Percentiles rank a stretch among this genome's conserved stretches.
phyloP scores from a whole-genome alignment of 2,113 vertebrate species.

The Eidolon helvum region DNA sequence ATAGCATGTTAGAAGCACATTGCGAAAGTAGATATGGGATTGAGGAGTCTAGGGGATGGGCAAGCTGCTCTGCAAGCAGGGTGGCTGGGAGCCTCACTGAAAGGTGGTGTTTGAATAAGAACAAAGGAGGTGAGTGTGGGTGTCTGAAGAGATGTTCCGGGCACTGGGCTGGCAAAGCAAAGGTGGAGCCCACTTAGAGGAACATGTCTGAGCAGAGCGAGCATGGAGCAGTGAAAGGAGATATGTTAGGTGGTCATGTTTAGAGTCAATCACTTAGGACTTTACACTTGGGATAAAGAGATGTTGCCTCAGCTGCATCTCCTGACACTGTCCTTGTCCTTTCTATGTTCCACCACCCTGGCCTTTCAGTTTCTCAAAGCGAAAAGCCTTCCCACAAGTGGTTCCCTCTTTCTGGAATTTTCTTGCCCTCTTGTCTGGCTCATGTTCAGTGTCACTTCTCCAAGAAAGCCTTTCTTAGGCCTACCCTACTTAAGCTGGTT shows the following conservation, averaged over 20 bases:
- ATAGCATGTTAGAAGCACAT: rapidly evolving
- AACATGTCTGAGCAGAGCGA: not conserved
- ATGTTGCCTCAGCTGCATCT: not conserved
- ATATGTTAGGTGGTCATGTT: not conserved
- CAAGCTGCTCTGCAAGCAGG: not conserved
- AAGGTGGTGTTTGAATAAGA: no score
- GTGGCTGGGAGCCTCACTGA: not conserved
- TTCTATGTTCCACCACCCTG: no score
- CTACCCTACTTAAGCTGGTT: not conserved
- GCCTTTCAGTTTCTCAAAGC: not conserved
- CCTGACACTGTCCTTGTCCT: not conserved
- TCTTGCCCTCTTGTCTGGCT: not conserved
- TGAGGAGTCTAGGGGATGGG: not conserved
- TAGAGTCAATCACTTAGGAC: not conserved
- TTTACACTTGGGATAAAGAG: no score
- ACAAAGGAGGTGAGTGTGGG: rapidly evolving
- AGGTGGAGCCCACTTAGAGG: not conserved
- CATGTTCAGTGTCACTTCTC: not conserved
- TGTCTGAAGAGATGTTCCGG: not conserved
- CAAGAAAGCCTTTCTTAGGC: not conserved
- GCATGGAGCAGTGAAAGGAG: rapidly evolving
- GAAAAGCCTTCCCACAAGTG: not conserved
- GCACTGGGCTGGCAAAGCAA: not conserved
- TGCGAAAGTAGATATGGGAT: not conserved
- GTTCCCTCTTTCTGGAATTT: not conserved